A percentile compares a stretch with the other conserved stretches of the same genome.
These are phyloP conservation scores for Noturus placidus DNA, from an alignment of 2,113 vertebrate genomes.

Conservation along the genomic window DNA sequence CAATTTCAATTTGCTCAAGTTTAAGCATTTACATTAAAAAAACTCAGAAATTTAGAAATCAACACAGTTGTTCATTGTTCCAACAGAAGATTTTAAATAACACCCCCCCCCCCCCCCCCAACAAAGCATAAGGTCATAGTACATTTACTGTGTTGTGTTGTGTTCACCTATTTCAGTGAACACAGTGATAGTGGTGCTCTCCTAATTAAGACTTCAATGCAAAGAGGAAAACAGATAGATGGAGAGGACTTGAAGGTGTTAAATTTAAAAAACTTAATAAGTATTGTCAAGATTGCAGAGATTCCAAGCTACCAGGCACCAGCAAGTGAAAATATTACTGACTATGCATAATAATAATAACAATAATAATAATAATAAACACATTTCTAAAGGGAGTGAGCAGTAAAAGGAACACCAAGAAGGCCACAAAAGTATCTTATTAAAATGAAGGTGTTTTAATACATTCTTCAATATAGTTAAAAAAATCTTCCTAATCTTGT, in stretches of 20 bases:
- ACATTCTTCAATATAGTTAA: neutral
- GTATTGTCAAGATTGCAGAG: neutral
- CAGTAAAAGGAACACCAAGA: neutral
- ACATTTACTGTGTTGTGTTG: neutral
- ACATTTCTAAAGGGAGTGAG: neutral
- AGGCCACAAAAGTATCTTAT: neutral
- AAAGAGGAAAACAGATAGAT: neutral
- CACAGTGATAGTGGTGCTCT: neutral
- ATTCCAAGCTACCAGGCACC: neutral
- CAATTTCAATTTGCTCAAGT: neutral
- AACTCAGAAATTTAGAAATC: neutral
- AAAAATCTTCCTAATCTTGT: neutral
- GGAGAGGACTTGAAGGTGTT: neutral
- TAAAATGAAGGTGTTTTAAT: slow-evolving; percentile 27
- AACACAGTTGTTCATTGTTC: neutral
- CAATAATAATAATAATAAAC: too few relatives aligned
- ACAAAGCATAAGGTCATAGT: neutral
- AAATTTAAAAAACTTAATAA: neutral
- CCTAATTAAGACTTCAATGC: neutral
- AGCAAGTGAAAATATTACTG: neutral
- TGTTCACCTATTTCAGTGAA: neutral
- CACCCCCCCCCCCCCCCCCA: neutral
- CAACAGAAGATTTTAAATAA: neutral
- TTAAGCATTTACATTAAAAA: neutral
- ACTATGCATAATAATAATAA: slow-evolving; percentile 12